These are phyloP conservation scores for Chymomyza fuscimana DNA, from an alignment of 2,888 invertebrate species.

Conservation along the genomic window DNA sequence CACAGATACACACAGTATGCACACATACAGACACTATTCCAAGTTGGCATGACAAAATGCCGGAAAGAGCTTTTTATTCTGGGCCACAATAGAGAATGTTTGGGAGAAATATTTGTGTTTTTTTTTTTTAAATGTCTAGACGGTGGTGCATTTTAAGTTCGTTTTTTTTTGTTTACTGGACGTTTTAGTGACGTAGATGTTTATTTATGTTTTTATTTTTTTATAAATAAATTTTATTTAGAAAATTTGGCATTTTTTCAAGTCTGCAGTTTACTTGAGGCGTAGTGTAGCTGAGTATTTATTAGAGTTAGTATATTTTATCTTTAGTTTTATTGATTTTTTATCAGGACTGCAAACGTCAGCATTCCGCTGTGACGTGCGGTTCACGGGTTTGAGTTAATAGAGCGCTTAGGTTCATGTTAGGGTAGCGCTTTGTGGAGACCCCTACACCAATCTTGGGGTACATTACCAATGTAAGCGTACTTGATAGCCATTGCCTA, in stretches of 20 bases:
- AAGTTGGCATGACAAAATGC: constrained; percentile 7
- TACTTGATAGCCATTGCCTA: too few relatives aligned
- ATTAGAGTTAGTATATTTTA: neutral
- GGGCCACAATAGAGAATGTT: constrained; percentile 19
- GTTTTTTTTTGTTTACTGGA: constrained; percentile 36
- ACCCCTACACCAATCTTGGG: too few relatives aligned
- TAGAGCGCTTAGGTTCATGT: too few relatives aligned
- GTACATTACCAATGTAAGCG: too few relatives aligned
- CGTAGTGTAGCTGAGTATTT: neutral
- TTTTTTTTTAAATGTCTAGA: constrained; percentile 26
- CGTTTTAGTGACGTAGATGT: constrained; percentile 23
- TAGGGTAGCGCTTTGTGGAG: too few relatives aligned
- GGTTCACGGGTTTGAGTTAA: too few relatives aligned
- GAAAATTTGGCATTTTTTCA: constrained; percentile 44
- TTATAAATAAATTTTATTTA: constrained; percentile 8
- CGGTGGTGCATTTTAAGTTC: constrained; percentile 40
- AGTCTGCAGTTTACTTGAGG: neutral
- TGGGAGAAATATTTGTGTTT: neutral
- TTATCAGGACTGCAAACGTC: too few relatives aligned
- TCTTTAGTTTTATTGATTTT: neutral
- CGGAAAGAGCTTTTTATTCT: constrained; percentile 42
- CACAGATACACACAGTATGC: constrained; percentile 1
- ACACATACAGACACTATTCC: neutral
- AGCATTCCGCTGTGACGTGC: too few relatives aligned
- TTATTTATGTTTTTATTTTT: constrained; percentile 8